These are phyloP conservation scores for Tanytarsus gracilentus DNA, from an alignment of 2,888 invertebrate genomes.

Conservation along the genomic window DNA sequence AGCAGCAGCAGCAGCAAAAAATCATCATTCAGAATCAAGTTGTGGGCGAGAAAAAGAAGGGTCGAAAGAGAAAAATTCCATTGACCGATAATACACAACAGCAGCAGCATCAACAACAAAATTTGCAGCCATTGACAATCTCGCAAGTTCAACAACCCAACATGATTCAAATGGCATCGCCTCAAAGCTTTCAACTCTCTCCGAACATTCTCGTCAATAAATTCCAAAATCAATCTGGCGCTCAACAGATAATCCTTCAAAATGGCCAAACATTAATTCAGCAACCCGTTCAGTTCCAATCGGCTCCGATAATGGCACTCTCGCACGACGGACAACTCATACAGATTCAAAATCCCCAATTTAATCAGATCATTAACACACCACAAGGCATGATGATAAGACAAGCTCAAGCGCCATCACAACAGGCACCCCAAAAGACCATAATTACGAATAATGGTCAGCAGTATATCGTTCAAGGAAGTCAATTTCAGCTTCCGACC, in stretches of 20 bases:
- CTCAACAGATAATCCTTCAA: slow-evolving; percentile 39
- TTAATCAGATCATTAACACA: slow-evolving; percentile 61
- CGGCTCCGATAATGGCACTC: slow-evolving; percentile 71
- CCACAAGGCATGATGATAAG: slow-evolving; percentile 71
- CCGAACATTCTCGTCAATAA: slow-evolving; percentile 51
- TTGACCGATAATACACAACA: slow-evolving; percentile 31
- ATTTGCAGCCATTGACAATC: slow-evolving; percentile 43
- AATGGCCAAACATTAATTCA: slow-evolving; percentile 59
- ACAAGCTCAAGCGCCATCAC: slow-evolving; percentile 55
- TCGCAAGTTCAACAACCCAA: slow-evolving; percentile 44
- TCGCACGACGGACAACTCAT: slow-evolving; percentile 57
- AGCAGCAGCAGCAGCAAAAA: slow-evolving; percentile 34
- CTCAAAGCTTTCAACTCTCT: slow-evolving; percentile 61
- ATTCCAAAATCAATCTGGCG: too few relatives aligned
- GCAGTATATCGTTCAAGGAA: slow-evolving; percentile 66
- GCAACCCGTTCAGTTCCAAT: slow-evolving; percentile 73
- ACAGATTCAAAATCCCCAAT: slow-evolving; percentile 61
- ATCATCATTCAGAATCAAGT: slow-evolving; percentile 32
- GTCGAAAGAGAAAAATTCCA: slow-evolving; percentile 22
- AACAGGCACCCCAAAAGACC: slow-evolving; percentile 9
- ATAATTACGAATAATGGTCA: slow-evolving; percentile 49
- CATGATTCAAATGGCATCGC: slow-evolving; percentile 48
- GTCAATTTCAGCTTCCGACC: slow-evolving; percentile 48
- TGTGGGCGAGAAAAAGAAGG: slow-evolving; percentile 30
- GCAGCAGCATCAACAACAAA: slow-evolving; percentile 34